Base-by-base conservation (phyloP, 2,888 invertebrate species). In the Tridacna gigas region DNA sequence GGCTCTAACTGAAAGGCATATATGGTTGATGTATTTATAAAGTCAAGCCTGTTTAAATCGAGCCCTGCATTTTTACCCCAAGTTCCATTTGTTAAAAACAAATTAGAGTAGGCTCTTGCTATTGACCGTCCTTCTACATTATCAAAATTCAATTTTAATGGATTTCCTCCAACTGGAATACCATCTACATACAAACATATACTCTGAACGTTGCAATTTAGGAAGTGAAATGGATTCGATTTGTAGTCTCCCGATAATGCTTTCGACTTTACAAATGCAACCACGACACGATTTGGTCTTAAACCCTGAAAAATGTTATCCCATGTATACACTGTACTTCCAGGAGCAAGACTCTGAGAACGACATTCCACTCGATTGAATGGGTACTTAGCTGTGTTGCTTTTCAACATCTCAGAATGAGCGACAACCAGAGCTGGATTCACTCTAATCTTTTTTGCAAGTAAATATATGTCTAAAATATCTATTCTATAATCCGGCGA, bases 331-430 rank as follows among this genome's bases (percentile, higher is more conserved):
- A 77, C 76, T 69, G 82, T 77, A 74, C 69, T 79, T 80, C 87
- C 83, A 77, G 82, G 20, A 18, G 86, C 66, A 26, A 86, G 74
- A 45, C 51, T 78, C 61, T 82, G 79, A 18, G 76, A 71, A n/a
- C 76, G 73, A 77, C 82, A 82, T 28, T 84, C 82, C 0, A 80
- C 63, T 51, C 79, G 51, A 26, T 83, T 66, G 47, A 79, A 83
- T 63, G 81, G 83, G 48, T 87, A 84, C 45, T 83, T 82, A 20
- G 84, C 87, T 60, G 76, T 80, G 12, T 22, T 77, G 12, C 56
- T 80, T 71, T 87, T 81, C 76, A 87, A 79, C 74, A 82, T 82
- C 67, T 88, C 82, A 11, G 79, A 71, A 60, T 84, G 84, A 9
- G 79, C 84, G 26, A 79, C 37, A 26, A 84, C 80, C n/a, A 87